These are phyloP conservation scores for Caenorhabditis zanzibari DNA, from an alignment of 2,888 invertebrate species.

Conservation along the genomic window DNA sequence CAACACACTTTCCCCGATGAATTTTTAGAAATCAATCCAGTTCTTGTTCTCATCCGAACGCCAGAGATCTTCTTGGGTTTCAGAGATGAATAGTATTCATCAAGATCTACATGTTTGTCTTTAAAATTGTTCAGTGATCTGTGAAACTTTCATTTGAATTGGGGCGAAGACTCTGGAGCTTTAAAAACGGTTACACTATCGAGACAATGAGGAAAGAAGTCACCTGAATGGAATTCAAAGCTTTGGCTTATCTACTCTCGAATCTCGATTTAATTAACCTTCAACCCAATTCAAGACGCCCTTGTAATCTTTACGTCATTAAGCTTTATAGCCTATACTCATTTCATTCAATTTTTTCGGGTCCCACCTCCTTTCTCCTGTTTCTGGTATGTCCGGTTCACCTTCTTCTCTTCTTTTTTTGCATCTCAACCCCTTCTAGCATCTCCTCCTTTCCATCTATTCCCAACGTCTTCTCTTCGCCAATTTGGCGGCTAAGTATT, in stretches of 20 bases:
- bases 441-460: neutral
- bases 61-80: slow-evolving; percentile 14
- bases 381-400: slow-evolving; percentile 47
- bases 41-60: neutral
- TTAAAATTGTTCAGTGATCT: slow-evolving; percentile 16
- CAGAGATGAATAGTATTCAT: neutral
- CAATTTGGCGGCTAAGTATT: slow-evolving; percentile 51
- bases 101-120: neutral
- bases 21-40: neutral
- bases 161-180: neutral
- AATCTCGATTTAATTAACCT: slow-evolving; percentile 22
- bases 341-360: slow-evolving; percentile 25
- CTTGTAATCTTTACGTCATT: slow-evolving; percentile 26
- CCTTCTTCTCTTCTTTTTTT: slow-evolving; percentile 21
- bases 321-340: slow-evolving; percentile 18
- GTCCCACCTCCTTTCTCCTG: slow-evolving; percentile 31
- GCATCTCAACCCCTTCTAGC: slow-evolving; percentile 17
- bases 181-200: neutral
- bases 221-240: too few species aligned
- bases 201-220: too few species aligned
- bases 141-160: slow-evolving; percentile 11
- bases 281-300: slow-evolving; percentile 13
- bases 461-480: neutral
- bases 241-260: slow-evolving; percentile 32
- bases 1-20: neutral